Evolutionary conservation across 2,888 invertebrate species (phyloP), one percentile per base, ranked within the genome.

Genomic region (Oeneis ivallda): DNA sequence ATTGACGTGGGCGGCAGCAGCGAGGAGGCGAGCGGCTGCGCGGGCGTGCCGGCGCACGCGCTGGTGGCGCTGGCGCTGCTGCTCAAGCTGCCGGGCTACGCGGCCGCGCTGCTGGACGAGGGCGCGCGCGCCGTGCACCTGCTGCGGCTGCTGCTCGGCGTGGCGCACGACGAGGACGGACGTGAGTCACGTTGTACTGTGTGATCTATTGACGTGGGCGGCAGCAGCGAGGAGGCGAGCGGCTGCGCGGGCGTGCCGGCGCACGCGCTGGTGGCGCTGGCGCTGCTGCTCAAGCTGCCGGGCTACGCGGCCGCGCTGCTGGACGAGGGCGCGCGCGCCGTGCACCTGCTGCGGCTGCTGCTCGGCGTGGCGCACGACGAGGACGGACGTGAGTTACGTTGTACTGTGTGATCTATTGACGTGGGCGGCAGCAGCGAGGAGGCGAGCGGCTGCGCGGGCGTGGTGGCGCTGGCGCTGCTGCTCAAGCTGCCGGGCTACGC

Each of bases 301-400:
- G 96, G 97, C 1, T 98, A 98, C 83, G 98, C 98, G 0, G 97
- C 97, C 82, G 96, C 98, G 52, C 85, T 98, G 70, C 92, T 98
- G 32, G 94, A 94, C 73, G 97, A 97, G 83, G 95, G 96, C 75
- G 94, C 96, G 72, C 94, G 96, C 70, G 98, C 98, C 0, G 95
- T 97, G 77, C 97, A 97, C 81, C 93, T 98, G 69, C 90, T 98
- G 71, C 92, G 98, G 6, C 92, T 98, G 59, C 96, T 98, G 43
- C 93, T 98, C 19, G 98, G 98, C 26, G 97, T 98, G 7, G 96
- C 96, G 2, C 97, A 97, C 76, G 97, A 98, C 79, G 98, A 97
- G 56, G 97, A 98, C 87, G 98, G 97, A 82, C 95, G 96, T 95
- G 76, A 90, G 93, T 49, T 5, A 6, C 1, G n/a, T n/a, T n/a